A percentile compares a stretch with the other conserved stretches of the same genome.
Evolutionary conservation across 2,113 vertebrate species (phyloP).

Genomic region (Aepyceros melampus): DNA sequence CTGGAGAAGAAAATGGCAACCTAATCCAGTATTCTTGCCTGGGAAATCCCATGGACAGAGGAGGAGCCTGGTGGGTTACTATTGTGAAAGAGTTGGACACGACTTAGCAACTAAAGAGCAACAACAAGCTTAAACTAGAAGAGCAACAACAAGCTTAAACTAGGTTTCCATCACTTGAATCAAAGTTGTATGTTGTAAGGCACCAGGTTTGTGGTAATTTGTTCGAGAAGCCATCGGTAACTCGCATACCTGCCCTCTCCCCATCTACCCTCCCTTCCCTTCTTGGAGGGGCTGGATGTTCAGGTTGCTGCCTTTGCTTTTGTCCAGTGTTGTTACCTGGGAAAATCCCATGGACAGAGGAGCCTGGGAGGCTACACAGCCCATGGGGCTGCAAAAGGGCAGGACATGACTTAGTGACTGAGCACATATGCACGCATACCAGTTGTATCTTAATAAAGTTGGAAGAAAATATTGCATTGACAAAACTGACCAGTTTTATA

Average conservation of each 20-base stretch:
- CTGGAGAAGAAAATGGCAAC: background rate
- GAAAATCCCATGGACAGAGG: background rate
- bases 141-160: background rate
- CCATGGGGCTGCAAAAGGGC: background rate
- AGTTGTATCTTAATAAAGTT: background rate
- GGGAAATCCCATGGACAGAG: background rate
- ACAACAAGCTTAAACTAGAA: background rate
- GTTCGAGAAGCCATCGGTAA: background rate
- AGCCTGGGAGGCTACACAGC: background rate
- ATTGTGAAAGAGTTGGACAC: background rate
- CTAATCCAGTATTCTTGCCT: background rate
- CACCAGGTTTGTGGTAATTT: background rate
- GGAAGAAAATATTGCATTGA: background rate
- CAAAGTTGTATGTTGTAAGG: background rate
- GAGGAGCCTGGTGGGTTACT: background rate
- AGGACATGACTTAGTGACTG: background rate
- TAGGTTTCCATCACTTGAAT: background rate
- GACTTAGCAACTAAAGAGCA: background rate
- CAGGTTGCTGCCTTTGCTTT: background rate
- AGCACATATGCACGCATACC: accelerated
- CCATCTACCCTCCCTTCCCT: background rate
- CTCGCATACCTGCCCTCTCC: background rate
- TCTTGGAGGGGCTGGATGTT: background rate
- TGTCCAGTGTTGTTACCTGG: background rate
- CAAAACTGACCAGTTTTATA: background rate